These are phyloP conservation scores for Drosophila eugracilis DNA, from an alignment of 1,140 invertebrate genomes.

Conservation along the genomic window DNA sequence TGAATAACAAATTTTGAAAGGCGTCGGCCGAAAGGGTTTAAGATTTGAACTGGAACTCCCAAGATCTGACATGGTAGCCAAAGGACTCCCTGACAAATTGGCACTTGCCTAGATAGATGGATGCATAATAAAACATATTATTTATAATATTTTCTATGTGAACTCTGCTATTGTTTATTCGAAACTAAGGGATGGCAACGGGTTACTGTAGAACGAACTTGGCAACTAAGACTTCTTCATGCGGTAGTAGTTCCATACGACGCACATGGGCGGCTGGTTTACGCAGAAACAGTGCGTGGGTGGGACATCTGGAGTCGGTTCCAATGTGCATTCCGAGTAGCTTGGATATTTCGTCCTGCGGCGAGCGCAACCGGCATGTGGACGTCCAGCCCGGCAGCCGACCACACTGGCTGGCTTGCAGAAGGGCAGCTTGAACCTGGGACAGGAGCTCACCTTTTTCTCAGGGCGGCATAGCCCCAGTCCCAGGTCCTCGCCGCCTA, in stretches of 20 bases:
- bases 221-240: slow-evolving; percentile 51
- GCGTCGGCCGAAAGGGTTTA: not conserved
- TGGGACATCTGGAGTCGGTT: slow-evolving; percentile 34
- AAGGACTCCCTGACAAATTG: not conserved
- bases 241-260: slow-evolving; percentile 63
- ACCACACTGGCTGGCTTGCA: slow-evolving; percentile 9
- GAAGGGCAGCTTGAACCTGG: slow-evolving; percentile 16
- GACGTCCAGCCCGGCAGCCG: not conserved
- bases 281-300: slow-evolving; percentile 58
- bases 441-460: slow-evolving; percentile 6
- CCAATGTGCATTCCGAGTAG: slow-evolving; percentile 57
- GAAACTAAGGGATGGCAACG: not conserved
- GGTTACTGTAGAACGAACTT: not conserved
- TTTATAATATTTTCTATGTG: too few relatives aligned
- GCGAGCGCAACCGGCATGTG: slow-evolving; percentile 8
- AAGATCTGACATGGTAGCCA: not conserved
- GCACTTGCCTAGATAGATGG: too few relatives aligned
- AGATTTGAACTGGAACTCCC: not conserved
- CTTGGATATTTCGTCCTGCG: slow-evolving; percentile 60
- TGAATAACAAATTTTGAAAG: slow-evolving; percentile 7
- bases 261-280: slow-evolving; percentile 55
- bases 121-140: too few relatives aligned
- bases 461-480: not conserved
- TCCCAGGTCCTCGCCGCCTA: not conserved
- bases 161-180: slow-evolving; percentile 12